A percentile compares a stretch with the other conserved stretches of the same genome.
phyloP scores from a whole-genome alignment of 2,113 vertebrate genomes.

The Dicaeum eximium region DNA sequence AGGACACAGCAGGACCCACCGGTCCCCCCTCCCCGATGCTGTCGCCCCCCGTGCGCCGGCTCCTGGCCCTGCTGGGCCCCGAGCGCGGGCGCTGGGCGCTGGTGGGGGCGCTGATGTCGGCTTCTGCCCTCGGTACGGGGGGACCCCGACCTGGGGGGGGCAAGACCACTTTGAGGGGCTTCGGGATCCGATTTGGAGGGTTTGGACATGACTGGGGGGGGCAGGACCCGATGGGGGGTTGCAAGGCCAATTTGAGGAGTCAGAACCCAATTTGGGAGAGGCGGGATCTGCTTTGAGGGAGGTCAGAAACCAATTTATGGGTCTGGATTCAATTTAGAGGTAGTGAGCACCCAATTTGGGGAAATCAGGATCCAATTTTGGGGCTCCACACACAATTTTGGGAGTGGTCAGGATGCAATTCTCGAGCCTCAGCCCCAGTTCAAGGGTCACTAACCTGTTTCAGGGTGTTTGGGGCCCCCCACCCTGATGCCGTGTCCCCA shows the following conservation, averaged over 20 bases:
- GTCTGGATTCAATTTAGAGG: no score
- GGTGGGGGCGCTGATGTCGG: no score
- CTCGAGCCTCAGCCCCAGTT: rapidly evolving
- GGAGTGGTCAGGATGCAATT: neutral
- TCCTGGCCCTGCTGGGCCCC: no score
- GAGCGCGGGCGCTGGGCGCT: no score
- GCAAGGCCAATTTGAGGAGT: neutral
- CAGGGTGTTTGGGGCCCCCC: rapidly evolving
- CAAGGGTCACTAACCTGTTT: neutral
- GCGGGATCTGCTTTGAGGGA: neutral
- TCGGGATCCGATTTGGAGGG: no score
- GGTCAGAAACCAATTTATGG: neutral
- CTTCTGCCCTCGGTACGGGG: no score
- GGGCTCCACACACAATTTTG: rapidly evolving
- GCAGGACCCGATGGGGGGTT: neutral
- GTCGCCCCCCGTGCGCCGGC: neutral
- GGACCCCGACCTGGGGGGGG: no score
- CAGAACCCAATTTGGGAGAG: neutral
- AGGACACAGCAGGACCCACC: neutral
- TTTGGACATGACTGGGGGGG: no score
- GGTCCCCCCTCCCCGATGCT: neutral
- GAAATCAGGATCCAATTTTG: neutral
- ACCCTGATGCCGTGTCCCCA: neutral
- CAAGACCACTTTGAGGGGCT: no score
- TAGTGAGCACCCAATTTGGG: neutral